Percentiles rank a stretch among this genome's conserved stretches.
Conservation (phyloP, 2,797 vertebrate genomes). For the Sebastes matsubarae region DNA sequence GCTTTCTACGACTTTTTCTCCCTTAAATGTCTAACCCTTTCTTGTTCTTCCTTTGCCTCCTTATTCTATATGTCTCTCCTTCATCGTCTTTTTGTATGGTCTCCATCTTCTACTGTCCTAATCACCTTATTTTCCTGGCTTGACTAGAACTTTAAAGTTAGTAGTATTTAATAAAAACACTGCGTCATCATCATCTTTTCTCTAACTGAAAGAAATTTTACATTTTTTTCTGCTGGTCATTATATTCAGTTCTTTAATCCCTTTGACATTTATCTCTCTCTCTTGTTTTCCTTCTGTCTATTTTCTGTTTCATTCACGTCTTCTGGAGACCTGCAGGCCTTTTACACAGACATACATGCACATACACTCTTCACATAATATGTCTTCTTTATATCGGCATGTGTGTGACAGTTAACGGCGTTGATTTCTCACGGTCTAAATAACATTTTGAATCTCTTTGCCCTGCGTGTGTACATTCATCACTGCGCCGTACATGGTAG, state of each 20-base stretch:
- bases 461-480: constrained; percentile 4
- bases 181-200: background rate
- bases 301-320: background rate
- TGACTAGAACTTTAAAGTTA: background rate
- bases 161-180: background rate
- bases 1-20: background rate
- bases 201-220: background rate
- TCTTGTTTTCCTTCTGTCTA: background rate
- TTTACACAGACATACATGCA: background rate
- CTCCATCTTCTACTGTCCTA: background rate
- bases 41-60: background rate
- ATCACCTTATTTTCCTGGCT: background rate
- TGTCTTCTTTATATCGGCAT: constrained; percentile 20
- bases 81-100: background rate
- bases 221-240: background rate
- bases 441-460: constrained; percentile 30
- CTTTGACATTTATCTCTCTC: background rate
- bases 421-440: constrained; percentile 47
- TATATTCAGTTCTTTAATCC: background rate
- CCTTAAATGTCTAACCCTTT: background rate
- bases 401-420: constrained; percentile 14
- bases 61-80: background rate
- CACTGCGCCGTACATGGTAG: background rate
- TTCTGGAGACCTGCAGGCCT: background rate
- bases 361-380: background rate